A percentile compares a stretch with the other conserved stretches of the same genome.
These are phyloP conservation scores for Oxyura jamaicensis DNA, from an alignment of 2,113 vertebrate species.

Conservation along the genomic window DNA sequence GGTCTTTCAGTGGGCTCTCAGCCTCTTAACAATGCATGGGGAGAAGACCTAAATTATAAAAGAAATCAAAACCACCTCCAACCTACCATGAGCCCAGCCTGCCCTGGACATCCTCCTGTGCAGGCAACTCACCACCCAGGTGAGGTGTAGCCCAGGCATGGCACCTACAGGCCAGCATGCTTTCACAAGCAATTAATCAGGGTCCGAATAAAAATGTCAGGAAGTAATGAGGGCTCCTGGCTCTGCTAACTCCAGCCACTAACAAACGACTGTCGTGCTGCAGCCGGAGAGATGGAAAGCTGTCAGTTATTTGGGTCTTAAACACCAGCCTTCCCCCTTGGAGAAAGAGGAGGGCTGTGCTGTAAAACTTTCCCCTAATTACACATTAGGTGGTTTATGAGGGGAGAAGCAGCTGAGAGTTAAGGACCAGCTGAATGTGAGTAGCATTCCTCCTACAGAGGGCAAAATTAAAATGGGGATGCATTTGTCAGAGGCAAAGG, in stretches of 20 bases:
- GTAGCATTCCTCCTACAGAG: neutral
- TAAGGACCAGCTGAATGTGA: accelerated
- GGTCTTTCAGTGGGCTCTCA: neutral
- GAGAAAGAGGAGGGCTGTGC: neutral
- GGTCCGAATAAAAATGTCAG: constrained; percentile 53
- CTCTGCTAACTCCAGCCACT: neutral
- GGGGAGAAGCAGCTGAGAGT: constrained; percentile 2
- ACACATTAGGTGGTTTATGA: constrained; percentile 21
- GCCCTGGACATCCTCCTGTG: accelerated
- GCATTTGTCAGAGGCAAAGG: constrained; percentile 14
- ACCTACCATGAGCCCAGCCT: neutral
- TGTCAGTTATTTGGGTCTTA: neutral
- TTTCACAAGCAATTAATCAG: constrained; percentile 42
- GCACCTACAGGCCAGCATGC: neutral
- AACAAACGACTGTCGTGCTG: neutral
- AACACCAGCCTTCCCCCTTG: neutral
- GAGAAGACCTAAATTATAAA: neutral
- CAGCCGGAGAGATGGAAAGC: neutral
- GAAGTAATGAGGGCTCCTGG: neutral
- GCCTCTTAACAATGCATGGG: neutral
- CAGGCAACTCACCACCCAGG: accelerated
- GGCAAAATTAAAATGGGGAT: neutral
- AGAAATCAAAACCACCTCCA: neutral
- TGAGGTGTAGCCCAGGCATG: neutral
- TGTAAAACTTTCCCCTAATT: constrained; percentile 4